Evolutionary conservation across 2,113 vertebrate genomes (phyloP).

Genomic region (Chionodraco myersi): DNA sequence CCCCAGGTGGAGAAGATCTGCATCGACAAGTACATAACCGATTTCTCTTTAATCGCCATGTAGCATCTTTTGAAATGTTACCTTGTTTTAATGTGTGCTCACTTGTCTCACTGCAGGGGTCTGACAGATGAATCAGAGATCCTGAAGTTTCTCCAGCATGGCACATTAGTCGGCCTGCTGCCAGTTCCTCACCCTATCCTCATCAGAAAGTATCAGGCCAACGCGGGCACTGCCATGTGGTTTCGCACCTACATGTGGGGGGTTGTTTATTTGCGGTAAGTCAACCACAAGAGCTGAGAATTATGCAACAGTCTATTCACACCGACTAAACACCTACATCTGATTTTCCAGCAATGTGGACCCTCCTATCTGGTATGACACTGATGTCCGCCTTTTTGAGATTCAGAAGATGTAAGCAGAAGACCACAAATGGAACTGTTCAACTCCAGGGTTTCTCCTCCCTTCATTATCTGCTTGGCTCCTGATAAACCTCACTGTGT

Average conservation of each 20-base stretch:
- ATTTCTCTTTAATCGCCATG: background rate
- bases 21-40: conserved; percentile 92
- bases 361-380: conserved; percentile 98
- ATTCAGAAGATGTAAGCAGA: conserved; percentile 93
- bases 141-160: conserved; percentile 96
- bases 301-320: background rate
- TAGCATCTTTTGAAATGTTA: background rate
- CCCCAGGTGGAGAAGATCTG: conserved; percentile 99
- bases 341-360: conserved; percentile 91
- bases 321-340: conserved; percentile 9
- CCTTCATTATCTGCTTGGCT: conserved; percentile 51
- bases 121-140: conserved; percentile 98
- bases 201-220: conserved; percentile 99
- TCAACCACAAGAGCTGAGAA: background rate
- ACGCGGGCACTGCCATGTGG: conserved; percentile 98
- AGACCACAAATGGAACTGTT: conserved; percentile 26
- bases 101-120: conserved; percentile 82
- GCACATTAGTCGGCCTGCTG: conserved; percentile 95
- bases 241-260: conserved; percentile 99
- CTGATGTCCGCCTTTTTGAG: conserved; percentile 97
- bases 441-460: conserved; percentile 15
- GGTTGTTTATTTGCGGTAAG: conserved; percentile 96
- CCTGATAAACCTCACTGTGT: conserved; percentile 56
- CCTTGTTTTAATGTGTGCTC: background rate
- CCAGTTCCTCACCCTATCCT: conserved; percentile 98